Evolutionary conservation across 1,140 invertebrate species (phyloP).

Genomic region (Leptoteleia sp.): DNA sequence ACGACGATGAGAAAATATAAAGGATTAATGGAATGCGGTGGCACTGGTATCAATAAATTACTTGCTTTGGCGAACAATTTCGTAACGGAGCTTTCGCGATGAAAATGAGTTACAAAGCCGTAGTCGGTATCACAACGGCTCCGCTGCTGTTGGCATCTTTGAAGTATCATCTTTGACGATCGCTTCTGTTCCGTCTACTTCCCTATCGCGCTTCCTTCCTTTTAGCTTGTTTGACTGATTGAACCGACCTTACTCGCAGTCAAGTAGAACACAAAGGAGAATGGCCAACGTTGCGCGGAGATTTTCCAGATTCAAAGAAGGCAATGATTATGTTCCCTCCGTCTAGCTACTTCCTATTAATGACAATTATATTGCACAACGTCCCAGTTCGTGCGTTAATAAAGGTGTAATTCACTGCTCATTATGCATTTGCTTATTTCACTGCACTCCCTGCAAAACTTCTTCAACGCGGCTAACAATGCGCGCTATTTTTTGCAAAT

Average conservation of each 20-base stretch:
- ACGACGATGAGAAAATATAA: constrained; percentile 24
- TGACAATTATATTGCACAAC: constrained; percentile 54
- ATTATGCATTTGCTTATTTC: constrained; percentile 13
- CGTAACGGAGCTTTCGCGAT: constrained; percentile 49
- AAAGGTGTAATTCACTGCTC: constrained; percentile 33
- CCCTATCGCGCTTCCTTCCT: constrained; percentile 52
- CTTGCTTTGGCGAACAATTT: constrained; percentile 43
- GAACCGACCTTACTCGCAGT: constrained; percentile 68
- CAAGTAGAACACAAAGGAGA: constrained; percentile 71
- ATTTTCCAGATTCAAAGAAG: constrained; percentile 73
- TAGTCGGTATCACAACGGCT: constrained; percentile 44
- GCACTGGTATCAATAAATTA: constrained; percentile 49
- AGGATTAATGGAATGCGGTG: constrained; percentile 50
- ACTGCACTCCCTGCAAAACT: too few species aligned
- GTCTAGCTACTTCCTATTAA: constrained; percentile 33
- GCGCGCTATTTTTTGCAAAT: too few species aligned
- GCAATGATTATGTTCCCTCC: constrained; percentile 44
- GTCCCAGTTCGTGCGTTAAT: constrained; percentile 34
- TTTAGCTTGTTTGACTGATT: constrained; percentile 59
- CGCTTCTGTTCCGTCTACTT: constrained; percentile 55
- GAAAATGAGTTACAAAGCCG: constrained; percentile 55
- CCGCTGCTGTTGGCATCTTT: constrained; percentile 69
- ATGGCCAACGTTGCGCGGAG: constrained; percentile 45
- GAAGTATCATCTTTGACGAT: constrained; percentile 72
- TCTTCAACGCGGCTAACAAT: too few species aligned